Base-by-base conservation (phyloP, 2,888 invertebrate species). In the Athalia cordata region DNA sequence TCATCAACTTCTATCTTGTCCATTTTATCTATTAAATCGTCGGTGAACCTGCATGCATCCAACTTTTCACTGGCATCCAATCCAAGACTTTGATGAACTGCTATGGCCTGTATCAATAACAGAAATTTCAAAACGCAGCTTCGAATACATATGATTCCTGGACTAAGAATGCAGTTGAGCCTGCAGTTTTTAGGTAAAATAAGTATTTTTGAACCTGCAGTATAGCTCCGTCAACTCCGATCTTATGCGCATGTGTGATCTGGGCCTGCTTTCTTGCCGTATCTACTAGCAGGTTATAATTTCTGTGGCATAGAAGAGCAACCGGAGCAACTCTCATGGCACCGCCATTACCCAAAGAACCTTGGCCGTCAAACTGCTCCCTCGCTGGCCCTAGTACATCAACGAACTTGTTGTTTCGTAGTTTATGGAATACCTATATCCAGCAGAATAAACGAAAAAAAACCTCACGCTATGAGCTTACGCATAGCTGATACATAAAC, bases 271-370 rank as follows among this genome's bases (percentile, higher is more conserved):
- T 88, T 78, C 84, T 90, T 0, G 92, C 92, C 45, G 91, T 89
- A 45, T 93, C 90, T 11, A 93, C 81, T 85, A 94, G 89, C 49
- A 85, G 85, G 66, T 91, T 86, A 78, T 92, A 91, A 81, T 92
- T 89, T 78, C 91, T 89, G 79, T 92, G 90, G 81, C 91, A 93
- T 87, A 93, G 95, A 65, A 96, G 87, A 0, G 94, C 92, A 61
- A 94, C 89, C 2, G 95, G 95, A 43, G 94, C 90, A 47, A 95
- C 91, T 83, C 95, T 91, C 95, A 96, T 95, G 0, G 95, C 95
- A 65, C 94, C 95, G 1, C 95, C 95, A 89, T 95, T 96, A n/a
- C 95, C 96, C 89, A 92, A 95, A 1, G 95, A 95, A 0, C 96
- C 95, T 80, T 83, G 79, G 3, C 95, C 95, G 83, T 91, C 87